Percentiles rank a stretch among this genome's conserved stretches.
phyloP scores from a whole-genome alignment of 2,113 vertebrate genomes.

The Seriola aureovittata region DNA sequence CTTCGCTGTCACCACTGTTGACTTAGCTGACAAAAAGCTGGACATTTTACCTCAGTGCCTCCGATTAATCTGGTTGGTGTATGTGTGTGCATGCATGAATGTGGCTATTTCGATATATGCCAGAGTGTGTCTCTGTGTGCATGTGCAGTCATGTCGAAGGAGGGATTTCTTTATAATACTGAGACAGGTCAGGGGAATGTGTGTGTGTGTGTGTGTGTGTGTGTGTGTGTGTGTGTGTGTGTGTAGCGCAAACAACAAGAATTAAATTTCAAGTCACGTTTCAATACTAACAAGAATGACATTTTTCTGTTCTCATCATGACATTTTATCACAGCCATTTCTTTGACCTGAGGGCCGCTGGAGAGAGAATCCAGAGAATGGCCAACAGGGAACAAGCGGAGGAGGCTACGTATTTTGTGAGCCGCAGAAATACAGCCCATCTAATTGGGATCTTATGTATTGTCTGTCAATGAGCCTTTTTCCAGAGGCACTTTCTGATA shows the following conservation, averaged over 20 bases:
- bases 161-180: slow-evolving; percentile 44
- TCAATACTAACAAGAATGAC: slow-evolving; percentile 73
- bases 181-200: slow-evolving; percentile 55
- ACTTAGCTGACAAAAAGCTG: slow-evolving; percentile 25
- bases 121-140: slow-evolving; percentile 26
- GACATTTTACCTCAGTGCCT: slow-evolving; percentile 43
- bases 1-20: slow-evolving; percentile 35
- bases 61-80: slow-evolving; percentile 21
- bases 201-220: background rate
- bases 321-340: slow-evolving; percentile 74
- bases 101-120: slow-evolving; percentile 21
- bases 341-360: slow-evolving; percentile 59
- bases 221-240: slow-evolving; percentile 5
- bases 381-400: slow-evolving; percentile 37
- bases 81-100: slow-evolving; percentile 10
- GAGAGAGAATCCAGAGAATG: slow-evolving; percentile 42
- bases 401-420: slow-evolving; percentile 33
- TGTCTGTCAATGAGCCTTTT: slow-evolving; percentile 44
- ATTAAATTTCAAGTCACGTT: slow-evolving; percentile 70
- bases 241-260: slow-evolving; percentile 44
- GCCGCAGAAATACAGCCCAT: slow-evolving; percentile 35
- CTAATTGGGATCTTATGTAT: slow-evolving; percentile 52
- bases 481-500: slow-evolving; percentile 37
- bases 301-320: slow-evolving; percentile 78
- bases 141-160: slow-evolving; percentile 32